Percentiles rank a stretch among this genome's conserved stretches.
phyloP scores from a whole-genome alignment of 2,888 invertebrate genomes.

The Himalopsyche anomala region DNA sequence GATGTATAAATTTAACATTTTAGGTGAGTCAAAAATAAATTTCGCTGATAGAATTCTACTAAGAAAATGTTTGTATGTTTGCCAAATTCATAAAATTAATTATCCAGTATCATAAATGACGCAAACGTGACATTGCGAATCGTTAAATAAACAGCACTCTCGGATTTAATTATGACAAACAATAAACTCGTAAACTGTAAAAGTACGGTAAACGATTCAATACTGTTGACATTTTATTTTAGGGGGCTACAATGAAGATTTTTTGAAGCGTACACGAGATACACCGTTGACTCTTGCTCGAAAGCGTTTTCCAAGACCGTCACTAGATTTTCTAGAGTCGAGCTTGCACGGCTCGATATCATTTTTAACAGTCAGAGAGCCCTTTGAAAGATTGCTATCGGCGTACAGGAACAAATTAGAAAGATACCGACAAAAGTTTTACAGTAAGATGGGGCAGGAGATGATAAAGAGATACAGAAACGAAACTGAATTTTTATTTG shows the following conservation, averaged over 20 bases:
- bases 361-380: constrained; percentile 83
- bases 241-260: constrained; percentile 80
- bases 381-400: constrained; percentile 83
- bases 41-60: neutral
- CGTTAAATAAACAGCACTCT: no score
- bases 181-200: no score
- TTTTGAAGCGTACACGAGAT: constrained; percentile 77
- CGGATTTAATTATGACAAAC: no score
- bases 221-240: constrained; percentile 52
- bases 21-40: constrained; percentile 74
- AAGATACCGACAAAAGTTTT: constrained; percentile 82
- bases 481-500: constrained; percentile 69
- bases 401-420: constrained; percentile 86
- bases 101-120: neutral
- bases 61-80: neutral
- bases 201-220: neutral
- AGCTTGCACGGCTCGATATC: constrained; percentile 79
- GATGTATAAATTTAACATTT: constrained; percentile 87
- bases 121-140: no score
- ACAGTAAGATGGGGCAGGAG: constrained; percentile 81
- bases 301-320: constrained; percentile 82
- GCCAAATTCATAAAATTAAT: neutral
- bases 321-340: constrained; percentile 80
- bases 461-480: constrained; percentile 80
- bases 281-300: constrained; percentile 83